Conservation (phyloP, 2,888 invertebrate species). For the Aethes cnicana region DNA sequence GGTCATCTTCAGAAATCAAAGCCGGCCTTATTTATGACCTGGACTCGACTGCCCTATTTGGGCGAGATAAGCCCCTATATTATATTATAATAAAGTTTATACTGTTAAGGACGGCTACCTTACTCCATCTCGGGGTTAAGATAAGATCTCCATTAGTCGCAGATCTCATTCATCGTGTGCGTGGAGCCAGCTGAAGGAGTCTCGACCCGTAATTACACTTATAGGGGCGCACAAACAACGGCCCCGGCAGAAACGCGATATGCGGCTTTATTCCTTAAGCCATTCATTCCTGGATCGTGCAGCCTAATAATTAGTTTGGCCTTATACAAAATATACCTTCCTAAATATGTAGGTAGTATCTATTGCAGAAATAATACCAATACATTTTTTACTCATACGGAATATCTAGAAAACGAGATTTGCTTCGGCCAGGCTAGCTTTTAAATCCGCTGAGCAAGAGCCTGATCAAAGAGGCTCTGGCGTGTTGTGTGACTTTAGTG, state of each 20-base stretch:
- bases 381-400: too few species aligned
- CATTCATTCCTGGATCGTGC: slow-evolving; percentile 28
- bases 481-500: slow-evolving; percentile 45
- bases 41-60: slow-evolving; percentile 61
- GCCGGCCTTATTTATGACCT: slow-evolving; percentile 76
- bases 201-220: slow-evolving; percentile 63
- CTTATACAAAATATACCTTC: too few species aligned
- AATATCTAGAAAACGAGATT: too few species aligned
- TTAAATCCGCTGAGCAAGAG: slow-evolving; percentile 34
- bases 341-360: too few species aligned
- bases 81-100: slow-evolving; percentile 71
- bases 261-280: slow-evolving; percentile 40
- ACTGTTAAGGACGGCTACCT: slow-evolving; percentile 68
- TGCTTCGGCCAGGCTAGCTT: slow-evolving; percentile 1
- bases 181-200: slow-evolving; percentile 55
- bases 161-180: slow-evolving; percentile 74
- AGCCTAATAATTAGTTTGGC: slow-evolving; percentile 17
- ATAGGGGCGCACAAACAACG: slow-evolving; percentile 50
- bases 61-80: slow-evolving; percentile 69
- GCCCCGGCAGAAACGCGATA: slow-evolving; percentile 51
- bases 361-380: too few species aligned
- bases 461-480: slow-evolving; percentile 47
- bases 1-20: slow-evolving; percentile 79
- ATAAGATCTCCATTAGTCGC: slow-evolving; percentile 78
- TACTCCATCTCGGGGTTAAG: slow-evolving; percentile 64